phyloP scores from a whole-genome alignment of 1,140 invertebrate species.

The Periplaneta americana region DNA sequence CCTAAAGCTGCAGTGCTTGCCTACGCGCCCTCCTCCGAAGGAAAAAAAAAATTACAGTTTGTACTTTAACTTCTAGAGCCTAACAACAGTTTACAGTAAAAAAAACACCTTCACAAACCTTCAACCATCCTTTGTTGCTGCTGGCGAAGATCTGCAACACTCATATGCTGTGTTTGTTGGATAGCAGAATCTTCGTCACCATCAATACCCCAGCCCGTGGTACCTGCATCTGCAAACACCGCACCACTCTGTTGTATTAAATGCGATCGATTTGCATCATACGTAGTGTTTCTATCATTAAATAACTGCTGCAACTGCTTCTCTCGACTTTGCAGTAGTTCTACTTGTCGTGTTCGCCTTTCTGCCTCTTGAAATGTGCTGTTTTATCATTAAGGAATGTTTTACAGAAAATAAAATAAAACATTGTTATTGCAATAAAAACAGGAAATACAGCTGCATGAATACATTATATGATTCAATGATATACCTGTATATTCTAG shows the following conservation, averaged over 20 bases:
- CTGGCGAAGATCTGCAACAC: slow-evolving; percentile 28
- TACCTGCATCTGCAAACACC: slow-evolving; percentile 41
- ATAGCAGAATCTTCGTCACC: slow-evolving; percentile 32
- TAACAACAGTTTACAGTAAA: not conserved
- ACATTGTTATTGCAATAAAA: no score
- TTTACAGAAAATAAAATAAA: no score
- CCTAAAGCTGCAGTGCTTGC: no score
- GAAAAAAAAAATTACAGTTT: no score
- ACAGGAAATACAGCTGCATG: no score
- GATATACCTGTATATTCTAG: no score
- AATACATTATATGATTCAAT: no score
- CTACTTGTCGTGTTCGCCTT: slow-evolving; percentile 49
- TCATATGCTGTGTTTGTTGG: slow-evolving; percentile 16
- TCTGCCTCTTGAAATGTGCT: slow-evolving; percentile 45
- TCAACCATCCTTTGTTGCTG: slow-evolving; percentile 33
- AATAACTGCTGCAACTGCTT: slow-evolving; percentile 50
- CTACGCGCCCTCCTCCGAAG: no score
- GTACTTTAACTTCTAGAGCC: no score
- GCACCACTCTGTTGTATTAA: slow-evolving; percentile 15
- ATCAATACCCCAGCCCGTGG: slow-evolving; percentile 39
- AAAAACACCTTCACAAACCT: slow-evolving; percentile 18
- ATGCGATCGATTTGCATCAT: not conserved
- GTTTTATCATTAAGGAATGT: not conserved
- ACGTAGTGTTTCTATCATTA: slow-evolving; percentile 32
- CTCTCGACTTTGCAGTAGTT: slow-evolving; percentile 49